Conservation (phyloP, 1,140 invertebrate genomes). For the Tribolium castaneum region DNA sequence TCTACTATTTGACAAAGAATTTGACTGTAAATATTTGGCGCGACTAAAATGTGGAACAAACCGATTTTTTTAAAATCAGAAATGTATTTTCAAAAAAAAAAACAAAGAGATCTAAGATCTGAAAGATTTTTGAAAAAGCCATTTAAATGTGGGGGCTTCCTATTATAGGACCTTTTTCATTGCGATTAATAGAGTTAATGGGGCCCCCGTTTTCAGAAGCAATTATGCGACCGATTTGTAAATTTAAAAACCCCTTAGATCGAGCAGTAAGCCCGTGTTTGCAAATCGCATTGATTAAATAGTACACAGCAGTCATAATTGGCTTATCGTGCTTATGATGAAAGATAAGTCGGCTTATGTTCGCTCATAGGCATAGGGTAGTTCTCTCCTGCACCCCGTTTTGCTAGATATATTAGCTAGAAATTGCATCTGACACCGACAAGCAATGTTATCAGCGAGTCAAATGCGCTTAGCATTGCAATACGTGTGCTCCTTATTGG, state of each 20-base stretch:
- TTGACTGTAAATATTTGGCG: background rate
- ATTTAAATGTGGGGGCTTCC: too few species aligned
- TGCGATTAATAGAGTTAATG: too few species aligned
- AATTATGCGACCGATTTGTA: background rate
- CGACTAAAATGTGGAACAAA: background rate
- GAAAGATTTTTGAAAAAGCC: too few species aligned
- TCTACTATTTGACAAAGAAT: slow-evolving; percentile 30
- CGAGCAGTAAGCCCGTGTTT: background rate
- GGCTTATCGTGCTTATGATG: slow-evolving; percentile 46
- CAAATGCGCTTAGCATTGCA: slow-evolving; percentile 42
- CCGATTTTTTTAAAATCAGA: background rate
- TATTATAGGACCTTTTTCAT: too few species aligned
- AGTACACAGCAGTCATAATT: slow-evolving; percentile 44
- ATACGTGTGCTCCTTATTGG: slow-evolving; percentile 47
- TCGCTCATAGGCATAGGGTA: slow-evolving; percentile 12
- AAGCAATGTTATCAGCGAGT: slow-evolving; percentile 43
- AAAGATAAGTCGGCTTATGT: slow-evolving; percentile 49
- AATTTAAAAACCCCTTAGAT: slow-evolving; percentile 21
- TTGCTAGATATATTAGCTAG: slow-evolving; percentile 47
- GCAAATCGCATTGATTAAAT: slow-evolving; percentile 31
- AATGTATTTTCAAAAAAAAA: too few species aligned
- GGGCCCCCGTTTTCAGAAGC: background rate
- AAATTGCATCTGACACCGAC: slow-evolving; percentile 46
- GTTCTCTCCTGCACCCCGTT: slow-evolving; percentile 36
- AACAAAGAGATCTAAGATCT: too few species aligned